Conservation (phyloP, 2,797 vertebrate species). For the Meda fulgida region DNA sequence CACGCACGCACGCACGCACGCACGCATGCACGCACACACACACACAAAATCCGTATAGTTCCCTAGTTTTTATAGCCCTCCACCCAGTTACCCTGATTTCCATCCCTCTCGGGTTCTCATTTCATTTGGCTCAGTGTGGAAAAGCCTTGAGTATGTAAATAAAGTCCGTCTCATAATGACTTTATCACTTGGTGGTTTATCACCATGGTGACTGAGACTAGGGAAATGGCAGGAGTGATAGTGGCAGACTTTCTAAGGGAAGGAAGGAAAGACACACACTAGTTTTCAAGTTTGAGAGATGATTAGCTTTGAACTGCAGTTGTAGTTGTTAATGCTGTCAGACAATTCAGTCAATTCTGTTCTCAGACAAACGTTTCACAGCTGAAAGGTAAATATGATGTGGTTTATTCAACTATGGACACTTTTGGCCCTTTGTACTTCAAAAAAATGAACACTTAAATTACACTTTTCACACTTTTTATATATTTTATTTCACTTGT, state of each 20-base stretch:
- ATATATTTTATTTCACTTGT: neutral
- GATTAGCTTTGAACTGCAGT: neutral
- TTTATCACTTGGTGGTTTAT: conserved; percentile 34
- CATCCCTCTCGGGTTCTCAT: conserved; percentile 12
- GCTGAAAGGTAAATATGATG: conserved; percentile 4
- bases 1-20: neutral
- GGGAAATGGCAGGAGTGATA: conserved; percentile 21
- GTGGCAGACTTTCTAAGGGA: neutral
- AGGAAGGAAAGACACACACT: neutral
- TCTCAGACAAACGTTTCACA: neutral
- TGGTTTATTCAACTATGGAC: neutral
- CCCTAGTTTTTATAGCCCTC: conserved; percentile 24
- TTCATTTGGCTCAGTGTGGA: conserved; percentile 33
- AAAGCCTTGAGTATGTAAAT: conserved; percentile 41
- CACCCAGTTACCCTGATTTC: conserved; percentile 15
- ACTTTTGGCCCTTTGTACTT: no score
- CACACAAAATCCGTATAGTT: neutral
- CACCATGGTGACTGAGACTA: conserved; percentile 12
- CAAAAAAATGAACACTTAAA: neutral
- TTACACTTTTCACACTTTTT: neutral
- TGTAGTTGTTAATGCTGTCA: neutral
- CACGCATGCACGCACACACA: neutral
- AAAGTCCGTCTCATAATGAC: conserved; percentile 32
- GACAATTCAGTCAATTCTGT: neutral
- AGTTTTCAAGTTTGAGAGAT: neutral